These are phyloP conservation scores for Anthoptus insignis DNA, from an alignment of 2,888 invertebrate genomes.

Conservation along the genomic window DNA sequence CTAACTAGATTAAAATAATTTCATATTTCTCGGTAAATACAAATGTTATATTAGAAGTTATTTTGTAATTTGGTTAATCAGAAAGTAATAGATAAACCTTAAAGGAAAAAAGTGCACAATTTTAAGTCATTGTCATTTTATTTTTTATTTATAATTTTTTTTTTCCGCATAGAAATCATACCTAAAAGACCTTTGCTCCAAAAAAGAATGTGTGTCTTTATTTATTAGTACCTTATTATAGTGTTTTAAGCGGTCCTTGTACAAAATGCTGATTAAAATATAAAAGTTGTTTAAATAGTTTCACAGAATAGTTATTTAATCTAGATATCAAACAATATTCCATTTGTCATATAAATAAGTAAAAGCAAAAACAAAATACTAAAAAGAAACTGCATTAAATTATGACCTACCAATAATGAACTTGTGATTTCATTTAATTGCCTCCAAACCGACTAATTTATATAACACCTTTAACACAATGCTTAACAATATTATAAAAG, in stretches of 20 bases:
- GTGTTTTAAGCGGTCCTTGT: constrained; percentile 71
- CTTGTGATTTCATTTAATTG: constrained; percentile 65
- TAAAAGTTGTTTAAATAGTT: constrained; percentile 86
- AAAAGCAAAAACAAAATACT: constrained; percentile 82
- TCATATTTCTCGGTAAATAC: too few species aligned
- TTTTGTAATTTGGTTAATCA: not conserved
- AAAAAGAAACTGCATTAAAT: constrained; percentile 85
- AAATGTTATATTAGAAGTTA: not conserved
- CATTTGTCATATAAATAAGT: constrained; percentile 86
- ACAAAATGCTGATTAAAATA: constrained; percentile 81
- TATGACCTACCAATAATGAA: constrained; percentile 86
- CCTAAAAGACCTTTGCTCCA: constrained; percentile 14
- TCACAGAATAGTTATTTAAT: constrained; percentile 83
- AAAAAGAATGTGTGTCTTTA: constrained; percentile 50
- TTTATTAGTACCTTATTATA: constrained; percentile 66
- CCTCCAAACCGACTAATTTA: constrained; percentile 13
- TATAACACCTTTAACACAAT: too few species aligned
- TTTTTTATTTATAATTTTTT: not conserved
- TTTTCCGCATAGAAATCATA: not conserved
- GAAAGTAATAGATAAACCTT: not conserved
- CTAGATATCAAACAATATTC: constrained; percentile 86
- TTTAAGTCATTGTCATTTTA: not conserved
- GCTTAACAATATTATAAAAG: too few species aligned
- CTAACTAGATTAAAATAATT: too few species aligned
- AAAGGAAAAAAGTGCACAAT: not conserved